Conservation (phyloP, 2,113 vertebrate genomes). For the Bettongia penicillata region DNA sequence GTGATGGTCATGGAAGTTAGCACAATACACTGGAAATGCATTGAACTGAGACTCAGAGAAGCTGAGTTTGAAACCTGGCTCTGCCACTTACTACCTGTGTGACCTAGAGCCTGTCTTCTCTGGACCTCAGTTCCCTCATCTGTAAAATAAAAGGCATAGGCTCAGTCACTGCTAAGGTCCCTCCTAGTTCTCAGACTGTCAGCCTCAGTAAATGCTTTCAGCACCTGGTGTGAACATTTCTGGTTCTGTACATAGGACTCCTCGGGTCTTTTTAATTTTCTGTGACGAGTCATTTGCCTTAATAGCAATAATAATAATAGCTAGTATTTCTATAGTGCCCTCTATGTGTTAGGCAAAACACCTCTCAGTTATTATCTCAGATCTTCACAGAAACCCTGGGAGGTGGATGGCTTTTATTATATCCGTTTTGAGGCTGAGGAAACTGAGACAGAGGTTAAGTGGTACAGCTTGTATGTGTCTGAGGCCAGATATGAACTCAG, state of each 20-base stretch:
- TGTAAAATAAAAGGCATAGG: not conserved
- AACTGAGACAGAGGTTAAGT: not conserved
- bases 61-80: not conserved
- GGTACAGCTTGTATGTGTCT: not conserved
- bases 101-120: not conserved
- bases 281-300: not conserved
- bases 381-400: not conserved
- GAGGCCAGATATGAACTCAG: not conserved
- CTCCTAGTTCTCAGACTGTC: not conserved
- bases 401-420: not conserved
- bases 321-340: not conserved
- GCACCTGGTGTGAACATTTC: not conserved
- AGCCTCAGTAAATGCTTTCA: not conserved
- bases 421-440: not conserved
- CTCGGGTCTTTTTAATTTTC: not conserved
- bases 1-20: not conserved
- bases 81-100: not conserved
- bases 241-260: not conserved
- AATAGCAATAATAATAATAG: not conserved
- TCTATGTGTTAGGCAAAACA: too few relatives aligned
- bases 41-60: not conserved
- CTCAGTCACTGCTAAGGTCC: too few relatives aligned
- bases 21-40: not conserved
- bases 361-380: not conserved
- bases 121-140: not conserved